phyloP scores from a whole-genome alignment of 2,888 invertebrate species.

The Mechanitis mazaeus region DNA sequence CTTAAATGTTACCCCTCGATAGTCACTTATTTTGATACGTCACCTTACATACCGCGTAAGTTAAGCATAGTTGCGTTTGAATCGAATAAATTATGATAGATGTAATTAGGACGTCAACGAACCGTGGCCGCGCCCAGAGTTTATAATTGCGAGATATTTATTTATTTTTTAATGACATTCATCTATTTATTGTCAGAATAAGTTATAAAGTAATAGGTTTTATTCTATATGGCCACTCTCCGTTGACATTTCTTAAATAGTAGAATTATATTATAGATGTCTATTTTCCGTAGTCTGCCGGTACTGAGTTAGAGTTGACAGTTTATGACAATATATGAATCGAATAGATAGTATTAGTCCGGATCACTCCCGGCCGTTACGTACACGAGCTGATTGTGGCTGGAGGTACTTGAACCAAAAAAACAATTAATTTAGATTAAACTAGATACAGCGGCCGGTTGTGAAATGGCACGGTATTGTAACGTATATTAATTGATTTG shows the following conservation, averaged over 20 bases:
- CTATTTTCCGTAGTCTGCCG: conserved; percentile 70
- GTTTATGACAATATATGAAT: conserved; percentile 50
- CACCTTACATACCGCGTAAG: conserved; percentile 41
- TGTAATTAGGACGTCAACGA: conserved; percentile 1
- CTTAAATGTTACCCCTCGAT: conserved; percentile 44
- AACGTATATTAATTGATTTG: conserved; percentile 9
- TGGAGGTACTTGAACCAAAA: too few relatives aligned
- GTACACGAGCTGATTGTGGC: background rate
- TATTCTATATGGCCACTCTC: conserved; percentile 3
- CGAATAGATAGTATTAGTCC: conserved; percentile 30
- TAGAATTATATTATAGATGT: conserved; percentile 37
- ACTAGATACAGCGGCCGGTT: background rate
- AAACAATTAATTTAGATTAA: background rate
- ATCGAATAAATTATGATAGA: conserved; percentile 37
- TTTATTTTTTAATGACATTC: conserved; percentile 7
- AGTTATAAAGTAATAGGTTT: conserved; percentile 6
- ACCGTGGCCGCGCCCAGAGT: conserved; percentile 4
- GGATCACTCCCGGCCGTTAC: conserved; percentile 1
- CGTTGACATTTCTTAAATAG: conserved; percentile 22
- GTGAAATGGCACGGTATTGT: conserved; percentile 2
- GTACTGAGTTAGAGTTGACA: conserved; percentile 50
- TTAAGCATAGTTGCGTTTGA: conserved; percentile 49
- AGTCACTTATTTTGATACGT: conserved; percentile 62
- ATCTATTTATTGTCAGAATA: conserved; percentile 2
- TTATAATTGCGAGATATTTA: conserved; percentile 5